Evolutionary conservation across 2,888 invertebrate genomes (phyloP).

Genomic region (Ichneumoninae sp.): DNA sequence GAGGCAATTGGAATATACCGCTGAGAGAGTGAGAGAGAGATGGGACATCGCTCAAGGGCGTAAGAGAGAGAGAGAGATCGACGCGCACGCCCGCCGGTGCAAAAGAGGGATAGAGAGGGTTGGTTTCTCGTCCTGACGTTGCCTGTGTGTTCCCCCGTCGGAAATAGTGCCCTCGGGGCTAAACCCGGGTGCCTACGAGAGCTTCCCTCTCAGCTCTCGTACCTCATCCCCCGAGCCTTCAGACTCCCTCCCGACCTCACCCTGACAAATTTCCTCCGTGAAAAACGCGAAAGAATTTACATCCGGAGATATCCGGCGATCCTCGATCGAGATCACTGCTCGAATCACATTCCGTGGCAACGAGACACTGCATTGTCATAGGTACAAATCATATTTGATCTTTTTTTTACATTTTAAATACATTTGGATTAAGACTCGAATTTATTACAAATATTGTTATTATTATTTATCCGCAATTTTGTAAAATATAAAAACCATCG

Average conservation of each 20-base stretch:
- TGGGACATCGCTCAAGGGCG: slow-evolving; percentile 4
- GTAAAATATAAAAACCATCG: no score
- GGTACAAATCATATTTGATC: background rate
- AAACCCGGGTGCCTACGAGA: slow-evolving; percentile 77
- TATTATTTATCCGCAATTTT: no score
- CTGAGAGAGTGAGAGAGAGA: slow-evolving; percentile 66
- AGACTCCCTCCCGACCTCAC: background rate
- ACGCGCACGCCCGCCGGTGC: background rate
- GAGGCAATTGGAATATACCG: slow-evolving; percentile 82
- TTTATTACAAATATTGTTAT: background rate
- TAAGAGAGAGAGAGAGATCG: background rate
- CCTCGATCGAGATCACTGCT: background rate
- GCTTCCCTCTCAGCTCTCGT: slow-evolving; percentile 51
- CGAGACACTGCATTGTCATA: background rate
- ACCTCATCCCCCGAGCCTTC: slow-evolving; percentile 1
- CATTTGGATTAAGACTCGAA: background rate
- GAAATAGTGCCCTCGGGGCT: slow-evolving; percentile 81
- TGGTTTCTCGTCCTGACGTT: slow-evolving; percentile 64
- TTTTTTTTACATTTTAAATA: background rate
- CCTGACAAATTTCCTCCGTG: slow-evolving; percentile 19
- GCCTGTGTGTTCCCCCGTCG: slow-evolving; percentile 76
- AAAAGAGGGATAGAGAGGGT: slow-evolving; percentile 52
- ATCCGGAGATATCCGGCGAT: background rate
- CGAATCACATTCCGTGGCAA: background rate
- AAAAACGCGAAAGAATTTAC: background rate